phyloP scores from a whole-genome alignment of 2,113 vertebrate species.

The Strix uralensis region DNA sequence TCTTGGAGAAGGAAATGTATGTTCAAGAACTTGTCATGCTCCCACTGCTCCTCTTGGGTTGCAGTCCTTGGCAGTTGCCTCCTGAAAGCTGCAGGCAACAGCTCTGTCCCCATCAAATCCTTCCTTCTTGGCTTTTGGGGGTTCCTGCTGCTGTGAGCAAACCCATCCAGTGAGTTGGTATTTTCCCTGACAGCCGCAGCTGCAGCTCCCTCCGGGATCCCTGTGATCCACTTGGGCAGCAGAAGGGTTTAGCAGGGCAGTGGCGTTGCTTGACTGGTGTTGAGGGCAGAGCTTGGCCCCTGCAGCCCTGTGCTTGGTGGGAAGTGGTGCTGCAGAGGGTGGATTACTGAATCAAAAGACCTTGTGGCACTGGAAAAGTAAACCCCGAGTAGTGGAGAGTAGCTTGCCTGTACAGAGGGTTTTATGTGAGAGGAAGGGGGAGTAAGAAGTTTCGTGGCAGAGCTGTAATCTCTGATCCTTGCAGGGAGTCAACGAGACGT shows the following conservation, averaged over 20 bases:
- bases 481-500: constrained; percentile 43
- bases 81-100: background rate
- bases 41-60: background rate
- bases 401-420: background rate
- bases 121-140: background rate
- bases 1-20: background rate
- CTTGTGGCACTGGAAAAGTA: background rate
- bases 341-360: background rate
- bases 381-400: background rate
- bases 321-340: background rate
- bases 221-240: background rate
- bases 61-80: background rate
- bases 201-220: background rate
- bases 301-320: background rate
- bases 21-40: background rate
- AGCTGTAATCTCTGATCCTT: background rate
- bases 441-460: background rate
- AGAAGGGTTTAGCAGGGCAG: background rate
- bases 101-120: background rate
- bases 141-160: background rate
- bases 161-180: background rate
- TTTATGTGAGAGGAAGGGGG: background rate
- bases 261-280: background rate
- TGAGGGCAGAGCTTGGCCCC: background rate
- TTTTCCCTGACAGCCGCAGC: background rate